phyloP scores from a whole-genome alignment of 2,113 vertebrate genomes.

The Boulengeromyrus knoepffleri region DNA sequence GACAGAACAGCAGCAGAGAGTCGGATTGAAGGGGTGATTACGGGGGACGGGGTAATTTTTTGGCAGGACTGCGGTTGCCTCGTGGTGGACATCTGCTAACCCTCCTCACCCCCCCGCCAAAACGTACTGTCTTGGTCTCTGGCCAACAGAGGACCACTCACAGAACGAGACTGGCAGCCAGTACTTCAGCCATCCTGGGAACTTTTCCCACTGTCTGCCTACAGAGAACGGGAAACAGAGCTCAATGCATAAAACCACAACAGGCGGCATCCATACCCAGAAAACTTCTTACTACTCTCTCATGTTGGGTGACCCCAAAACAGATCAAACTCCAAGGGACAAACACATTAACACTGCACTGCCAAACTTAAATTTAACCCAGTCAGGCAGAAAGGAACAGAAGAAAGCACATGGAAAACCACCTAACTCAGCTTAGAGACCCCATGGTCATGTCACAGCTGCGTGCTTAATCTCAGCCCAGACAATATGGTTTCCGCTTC shows the following conservation, averaged over 20 bases:
- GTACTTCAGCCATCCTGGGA: constrained; percentile 1
- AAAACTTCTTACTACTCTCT: not conserved
- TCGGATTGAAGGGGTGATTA: not conserved
- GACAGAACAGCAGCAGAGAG: not conserved
- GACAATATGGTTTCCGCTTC: not conserved
- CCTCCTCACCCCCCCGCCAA: not conserved
- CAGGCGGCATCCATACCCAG: not conserved
- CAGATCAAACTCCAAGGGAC: not conserved
- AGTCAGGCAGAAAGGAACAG: not conserved
- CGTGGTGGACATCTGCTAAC: not conserved
- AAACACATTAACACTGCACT: not conserved
- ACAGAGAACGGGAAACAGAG: not conserved
- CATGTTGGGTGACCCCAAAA: not conserved
- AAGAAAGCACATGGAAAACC: constrained; percentile 1
- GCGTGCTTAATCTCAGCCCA: not conserved
- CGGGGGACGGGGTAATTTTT: not conserved
- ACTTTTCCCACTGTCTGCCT: not conserved
- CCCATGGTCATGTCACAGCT: not conserved
- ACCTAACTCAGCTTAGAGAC: not conserved
- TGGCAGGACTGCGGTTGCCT: not conserved
- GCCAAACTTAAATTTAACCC: not conserved
- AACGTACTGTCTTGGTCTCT: not conserved
- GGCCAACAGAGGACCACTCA: not conserved
- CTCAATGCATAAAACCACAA: not conserved
- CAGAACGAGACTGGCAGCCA: not conserved